phyloP scores from a whole-genome alignment of 2,113 vertebrate species.

The Zootoca vivipara region DNA sequence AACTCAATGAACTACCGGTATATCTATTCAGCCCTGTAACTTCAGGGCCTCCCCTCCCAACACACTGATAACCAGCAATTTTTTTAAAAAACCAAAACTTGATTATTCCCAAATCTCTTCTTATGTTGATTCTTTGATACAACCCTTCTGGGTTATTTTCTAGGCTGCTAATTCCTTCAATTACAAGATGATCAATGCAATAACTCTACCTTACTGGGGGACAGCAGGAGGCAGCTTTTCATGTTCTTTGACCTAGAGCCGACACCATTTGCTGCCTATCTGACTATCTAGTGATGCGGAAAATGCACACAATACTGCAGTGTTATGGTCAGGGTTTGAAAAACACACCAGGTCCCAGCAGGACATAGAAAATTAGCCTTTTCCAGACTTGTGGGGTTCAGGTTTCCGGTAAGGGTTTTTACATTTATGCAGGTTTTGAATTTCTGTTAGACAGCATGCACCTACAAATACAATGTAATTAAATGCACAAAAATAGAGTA shows the following conservation, averaged over 20 bases:
- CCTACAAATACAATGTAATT: background rate
- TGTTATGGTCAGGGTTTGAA: conserved; percentile 82
- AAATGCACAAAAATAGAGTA: background rate
- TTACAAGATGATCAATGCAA: conserved; percentile 56
- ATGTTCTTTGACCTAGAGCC: conserved; percentile 73
- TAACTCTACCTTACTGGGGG: conserved; percentile 56
- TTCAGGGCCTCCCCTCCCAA: background rate
- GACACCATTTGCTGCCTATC: conserved; percentile 74
- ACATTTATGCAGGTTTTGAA: conserved; percentile 42
- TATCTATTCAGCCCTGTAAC: background rate
- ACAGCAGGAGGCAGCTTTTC: conserved; percentile 64
- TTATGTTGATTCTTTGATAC: background rate
- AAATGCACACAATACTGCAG: conserved; percentile 85
- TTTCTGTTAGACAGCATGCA: background rate
- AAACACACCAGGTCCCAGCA: conserved; percentile 70
- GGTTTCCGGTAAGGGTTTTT: conserved; percentile 59
- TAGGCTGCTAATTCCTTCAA: conserved; percentile 55
- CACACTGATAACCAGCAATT: background rate
- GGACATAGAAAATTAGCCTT: conserved; percentile 69
- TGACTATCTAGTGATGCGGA: conserved; percentile 82
- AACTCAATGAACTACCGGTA: too few relatives aligned
- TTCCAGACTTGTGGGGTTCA: conserved; percentile 41
- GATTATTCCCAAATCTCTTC: background rate
- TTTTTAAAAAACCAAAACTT: fast-evolving
- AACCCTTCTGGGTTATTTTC: conserved; percentile 55